Percentiles rank a stretch among this genome's conserved stretches.
These are phyloP conservation scores for Octonoba sinensis DNA, from an alignment of 2,888 invertebrate species.

Conservation along the genomic window DNA sequence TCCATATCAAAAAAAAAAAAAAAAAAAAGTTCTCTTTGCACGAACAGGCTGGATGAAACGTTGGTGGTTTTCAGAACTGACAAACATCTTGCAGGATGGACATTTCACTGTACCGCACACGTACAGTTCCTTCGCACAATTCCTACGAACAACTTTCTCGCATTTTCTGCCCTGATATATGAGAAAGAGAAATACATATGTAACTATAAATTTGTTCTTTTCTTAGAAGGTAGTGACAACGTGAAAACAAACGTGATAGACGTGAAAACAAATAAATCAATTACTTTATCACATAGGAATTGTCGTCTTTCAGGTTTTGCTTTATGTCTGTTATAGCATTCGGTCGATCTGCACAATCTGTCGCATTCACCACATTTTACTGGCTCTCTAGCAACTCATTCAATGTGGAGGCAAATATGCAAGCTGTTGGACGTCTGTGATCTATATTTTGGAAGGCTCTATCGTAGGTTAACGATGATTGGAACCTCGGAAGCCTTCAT, in stretches of 20 bases:
- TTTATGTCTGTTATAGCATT: background rate
- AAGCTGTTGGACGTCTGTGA: background rate
- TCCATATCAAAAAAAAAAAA: background rate
- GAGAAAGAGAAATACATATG: no score
- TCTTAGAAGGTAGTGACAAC: no score
- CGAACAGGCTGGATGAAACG: background rate
- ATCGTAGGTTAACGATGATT: background rate
- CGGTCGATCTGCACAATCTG: background rate
- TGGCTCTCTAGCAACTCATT: background rate
- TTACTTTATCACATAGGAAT: background rate
- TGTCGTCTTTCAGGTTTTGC: background rate
- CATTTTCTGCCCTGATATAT: no score
- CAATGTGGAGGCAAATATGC: background rate
- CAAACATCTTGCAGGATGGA: background rate
- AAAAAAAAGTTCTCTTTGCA: background rate
- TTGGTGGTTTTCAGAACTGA: background rate
- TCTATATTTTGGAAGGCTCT: background rate
- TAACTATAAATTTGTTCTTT: no score
- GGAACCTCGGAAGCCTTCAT: background rate
- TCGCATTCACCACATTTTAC: background rate
- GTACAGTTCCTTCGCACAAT: no score
- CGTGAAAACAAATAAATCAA: background rate
- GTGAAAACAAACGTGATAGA: no score
- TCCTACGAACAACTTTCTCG: no score
- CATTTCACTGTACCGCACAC: background rate